Base-by-base conservation (phyloP, 1,140 invertebrate genomes). In the Ladona fulva region DNA sequence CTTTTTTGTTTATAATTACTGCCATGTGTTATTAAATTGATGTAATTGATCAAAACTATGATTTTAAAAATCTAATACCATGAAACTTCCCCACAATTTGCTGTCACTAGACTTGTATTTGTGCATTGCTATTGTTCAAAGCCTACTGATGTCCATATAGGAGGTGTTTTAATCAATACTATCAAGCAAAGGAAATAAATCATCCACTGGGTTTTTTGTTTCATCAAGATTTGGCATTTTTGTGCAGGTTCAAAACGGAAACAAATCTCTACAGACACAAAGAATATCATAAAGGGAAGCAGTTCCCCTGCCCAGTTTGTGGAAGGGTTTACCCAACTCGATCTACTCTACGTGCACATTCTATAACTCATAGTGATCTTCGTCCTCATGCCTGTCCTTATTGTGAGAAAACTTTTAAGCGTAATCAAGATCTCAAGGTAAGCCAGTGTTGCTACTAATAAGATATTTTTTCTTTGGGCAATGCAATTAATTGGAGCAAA, bases 381-480 rank as follows among this genome's bases (percentile, higher is more conserved):
- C 85, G 91, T 79, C 91, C 92, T 0, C 91, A 91, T 80, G 88
- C 90, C 74, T 93, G 92, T 84, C 87, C 89, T 74, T 83, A 91
- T 52, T 92, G 92, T 83, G 90, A 91, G 82, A 93, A 92, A 84
- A 91, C 89, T 16, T 93, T 93, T 80, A 93, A 93, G 82, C 86
- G 91, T 77, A 92, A 91, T 84, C 91, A 92, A 83, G 91, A 92
- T 84, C 85, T 93, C 78, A 92, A 92, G 85, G 89, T 89, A 84
- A 66, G 52, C n/a, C n/a, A n/a, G n/a, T n/a, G n/a, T n/a, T n/a
- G n/a, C n/a, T n/a, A n/a, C n/a, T n/a, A n/a, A n/a, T n/a, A n/a
- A n/a, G n/a, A n/a, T n/a, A n/a, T n/a, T n/a, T n/a, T n/a, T n/a
- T n/a, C n/a, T n/a, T n/a, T n/a, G n/a, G n/a, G n/a, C n/a, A n/a